phyloP scores from a whole-genome alignment of 2,888 invertebrate genomes.

The Pycnomerus fuliginosus region DNA sequence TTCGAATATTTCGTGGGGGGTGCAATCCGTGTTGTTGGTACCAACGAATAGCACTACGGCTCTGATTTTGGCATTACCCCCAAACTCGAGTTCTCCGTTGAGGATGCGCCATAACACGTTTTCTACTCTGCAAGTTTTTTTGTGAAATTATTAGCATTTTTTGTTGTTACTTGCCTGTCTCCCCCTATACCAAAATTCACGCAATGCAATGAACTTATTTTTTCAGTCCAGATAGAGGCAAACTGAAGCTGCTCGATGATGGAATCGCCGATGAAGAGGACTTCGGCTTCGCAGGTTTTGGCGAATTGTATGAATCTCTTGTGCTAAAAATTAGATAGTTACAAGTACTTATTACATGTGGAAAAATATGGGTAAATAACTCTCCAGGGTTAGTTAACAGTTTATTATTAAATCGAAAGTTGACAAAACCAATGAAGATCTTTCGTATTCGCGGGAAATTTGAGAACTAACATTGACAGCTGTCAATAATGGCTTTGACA shows the following conservation, averaged over 20 bases:
- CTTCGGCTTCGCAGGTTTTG: slow-evolving; percentile 63
- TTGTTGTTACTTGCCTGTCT: slow-evolving; percentile 56
- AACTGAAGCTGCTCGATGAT: slow-evolving; percentile 62
- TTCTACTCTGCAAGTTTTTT: too few species aligned
- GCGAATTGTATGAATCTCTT: slow-evolving; percentile 62
- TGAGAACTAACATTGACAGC: too few species aligned
- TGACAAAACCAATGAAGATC: too few species aligned
- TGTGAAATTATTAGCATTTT: too few species aligned
- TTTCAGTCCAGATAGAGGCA: slow-evolving; percentile 63
- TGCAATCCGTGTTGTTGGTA: slow-evolving; percentile 65
- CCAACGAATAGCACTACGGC: slow-evolving; percentile 65
- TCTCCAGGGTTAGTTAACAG: too few species aligned
- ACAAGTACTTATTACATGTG: too few species aligned
- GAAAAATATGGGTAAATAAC: too few species aligned
- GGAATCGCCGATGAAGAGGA: slow-evolving; percentile 69
- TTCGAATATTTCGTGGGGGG: slow-evolving; percentile 61
- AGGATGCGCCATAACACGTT: slow-evolving; percentile 68
- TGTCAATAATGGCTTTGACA: too few species aligned
- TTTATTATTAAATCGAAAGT: too few species aligned
- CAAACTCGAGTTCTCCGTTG: slow-evolving; percentile 68
- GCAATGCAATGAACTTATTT: slow-evolving; percentile 66
- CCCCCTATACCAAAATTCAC: slow-evolving; percentile 72
- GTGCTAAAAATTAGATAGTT: too few species aligned
- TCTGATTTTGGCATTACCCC: slow-evolving; percentile 66
- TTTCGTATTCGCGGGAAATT: too few species aligned